A percentile compares a stretch with the other conserved stretches of the same genome.
These are phyloP conservation scores for Hypanus sabinus DNA, from an alignment of 2,113 vertebrate species.

Conservation along the genomic window DNA sequence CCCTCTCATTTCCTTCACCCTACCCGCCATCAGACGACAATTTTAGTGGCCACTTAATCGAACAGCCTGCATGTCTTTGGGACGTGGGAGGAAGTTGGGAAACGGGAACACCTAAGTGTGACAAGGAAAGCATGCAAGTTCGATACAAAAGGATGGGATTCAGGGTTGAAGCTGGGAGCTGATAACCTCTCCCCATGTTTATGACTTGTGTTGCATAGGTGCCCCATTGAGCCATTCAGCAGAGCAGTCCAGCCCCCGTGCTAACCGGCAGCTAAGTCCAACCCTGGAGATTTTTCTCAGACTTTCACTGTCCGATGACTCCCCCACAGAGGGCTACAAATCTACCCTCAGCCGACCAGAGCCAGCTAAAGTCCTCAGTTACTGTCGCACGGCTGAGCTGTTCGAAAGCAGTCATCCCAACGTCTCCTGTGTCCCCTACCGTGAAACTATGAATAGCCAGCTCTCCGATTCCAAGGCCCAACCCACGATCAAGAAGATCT, in stretches of 20 bases:
- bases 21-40: too few species aligned
- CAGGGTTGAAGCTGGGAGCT: too few species aligned
- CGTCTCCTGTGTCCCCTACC: too few species aligned
- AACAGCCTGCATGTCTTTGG: too few species aligned
- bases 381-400: neutral
- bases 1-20: too few species aligned
- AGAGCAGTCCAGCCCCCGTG: neutral
- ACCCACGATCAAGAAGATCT: neutral
- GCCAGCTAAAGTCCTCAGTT: neutral
- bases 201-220: neutral
- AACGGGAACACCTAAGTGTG: too few species aligned
- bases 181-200: neutral
- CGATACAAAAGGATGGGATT: too few species aligned
- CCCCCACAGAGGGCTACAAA: neutral
- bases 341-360: neutral
- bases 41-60: too few species aligned
- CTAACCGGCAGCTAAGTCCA: slow-evolving; percentile 8
- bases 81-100: too few species aligned
- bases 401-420: neutral
- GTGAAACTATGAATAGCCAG: neutral
- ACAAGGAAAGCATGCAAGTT: too few species aligned
- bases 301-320: slow-evolving; percentile 5
- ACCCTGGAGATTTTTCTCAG: slow-evolving; percentile 10
- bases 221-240: neutral
- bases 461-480: neutral